Evolutionary conservation across 2,113 vertebrate species (phyloP).

Genomic region (Riparia riparia): DNA sequence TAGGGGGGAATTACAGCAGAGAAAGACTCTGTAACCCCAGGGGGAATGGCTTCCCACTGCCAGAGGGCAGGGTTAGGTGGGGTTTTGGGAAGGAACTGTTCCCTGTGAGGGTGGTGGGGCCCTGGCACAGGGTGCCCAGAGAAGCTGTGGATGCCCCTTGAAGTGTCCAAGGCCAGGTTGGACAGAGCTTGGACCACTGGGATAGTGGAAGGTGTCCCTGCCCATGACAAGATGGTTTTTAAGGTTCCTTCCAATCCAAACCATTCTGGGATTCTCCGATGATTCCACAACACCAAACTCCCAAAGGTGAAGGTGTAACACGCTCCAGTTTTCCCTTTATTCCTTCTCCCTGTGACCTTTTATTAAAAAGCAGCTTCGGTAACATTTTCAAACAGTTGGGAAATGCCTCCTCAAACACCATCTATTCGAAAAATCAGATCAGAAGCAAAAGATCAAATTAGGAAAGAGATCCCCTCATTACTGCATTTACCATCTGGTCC

Average conservation of each 20-base stretch:
- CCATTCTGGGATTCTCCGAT: background rate
- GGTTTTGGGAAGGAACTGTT: background rate
- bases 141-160: background rate
- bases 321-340: background rate
- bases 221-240: background rate
- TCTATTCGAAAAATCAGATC: background rate
- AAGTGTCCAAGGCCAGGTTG: fast-evolving
- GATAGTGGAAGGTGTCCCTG: background rate
- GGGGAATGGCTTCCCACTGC: background rate
- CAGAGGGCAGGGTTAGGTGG: background rate
- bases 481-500: background rate
- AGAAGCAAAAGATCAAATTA: background rate
- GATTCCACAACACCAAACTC: background rate
- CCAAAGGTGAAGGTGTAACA: background rate
- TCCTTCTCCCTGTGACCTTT: background rate
- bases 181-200: fast-evolving
- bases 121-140: background rate
- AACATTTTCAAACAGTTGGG: background rate
- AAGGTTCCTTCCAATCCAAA: background rate
- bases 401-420: background rate
- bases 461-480: background rate
- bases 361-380: background rate
- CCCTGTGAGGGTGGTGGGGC: fast-evolving
- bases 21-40: background rate
- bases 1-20: background rate